phyloP scores from a whole-genome alignment of 92 coral and sea anemone species.

The Virgularia gustaviana region DNA sequence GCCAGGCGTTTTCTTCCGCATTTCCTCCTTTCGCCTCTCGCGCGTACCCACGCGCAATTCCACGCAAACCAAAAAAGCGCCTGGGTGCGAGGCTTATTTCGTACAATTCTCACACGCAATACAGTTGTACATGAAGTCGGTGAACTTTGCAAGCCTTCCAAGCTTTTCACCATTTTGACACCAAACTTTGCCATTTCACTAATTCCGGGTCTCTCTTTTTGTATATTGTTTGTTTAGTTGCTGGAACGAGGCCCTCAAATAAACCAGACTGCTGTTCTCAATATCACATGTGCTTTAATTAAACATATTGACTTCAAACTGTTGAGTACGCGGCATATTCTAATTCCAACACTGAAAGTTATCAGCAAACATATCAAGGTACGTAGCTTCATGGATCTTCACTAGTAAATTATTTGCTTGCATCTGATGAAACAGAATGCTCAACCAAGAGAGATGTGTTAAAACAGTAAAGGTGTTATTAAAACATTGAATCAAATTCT shows the following conservation, averaged over 20 bases:
- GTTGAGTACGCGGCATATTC: conserved; percentile 74
- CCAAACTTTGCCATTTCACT: neutral
- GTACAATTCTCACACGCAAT: no score
- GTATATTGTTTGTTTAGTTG: conserved; percentile 47
- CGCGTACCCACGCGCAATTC: no score
- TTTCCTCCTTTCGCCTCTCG: no score
- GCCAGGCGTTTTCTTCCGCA: no score
- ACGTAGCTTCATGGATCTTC: neutral
- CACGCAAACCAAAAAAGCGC: no score
- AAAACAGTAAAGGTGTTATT: no score
- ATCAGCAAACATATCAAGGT: conserved; percentile 94
- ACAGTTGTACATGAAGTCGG: no score
- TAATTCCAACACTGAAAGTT: conserved; percentile 74
- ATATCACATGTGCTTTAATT: conserved; percentile 80
- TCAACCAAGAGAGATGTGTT: no score
- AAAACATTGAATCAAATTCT: neutral
- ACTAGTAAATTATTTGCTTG: neutral
- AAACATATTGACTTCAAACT: conserved; percentile 81
- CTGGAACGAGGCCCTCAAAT: conserved; percentile 81
- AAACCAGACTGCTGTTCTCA: conserved; percentile 76
- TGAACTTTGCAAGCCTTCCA: neutral
- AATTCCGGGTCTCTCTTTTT: neutral
- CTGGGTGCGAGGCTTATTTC: no score
- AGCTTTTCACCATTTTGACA: neutral
- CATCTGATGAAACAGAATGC: neutral